Evolutionary conservation across 1,140 invertebrate genomes (phyloP).

Genomic region (Limonius californicus): DNA sequence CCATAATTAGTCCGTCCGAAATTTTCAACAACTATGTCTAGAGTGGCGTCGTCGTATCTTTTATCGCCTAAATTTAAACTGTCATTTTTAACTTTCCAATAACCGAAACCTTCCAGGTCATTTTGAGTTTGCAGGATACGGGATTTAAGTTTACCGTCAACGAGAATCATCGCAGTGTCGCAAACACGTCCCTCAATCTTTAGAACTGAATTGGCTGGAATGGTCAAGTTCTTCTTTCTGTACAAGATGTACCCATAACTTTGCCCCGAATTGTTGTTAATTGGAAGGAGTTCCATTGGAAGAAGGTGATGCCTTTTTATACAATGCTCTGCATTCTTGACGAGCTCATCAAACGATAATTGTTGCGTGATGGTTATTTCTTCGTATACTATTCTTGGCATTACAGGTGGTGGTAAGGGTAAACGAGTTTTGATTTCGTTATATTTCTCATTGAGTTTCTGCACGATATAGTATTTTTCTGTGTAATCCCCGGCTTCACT

Average conservation of each 20-base stretch:
- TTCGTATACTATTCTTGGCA: slow-evolving; percentile 39
- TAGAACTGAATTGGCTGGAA: slow-evolving; percentile 32
- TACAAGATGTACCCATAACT: slow-evolving; percentile 56
- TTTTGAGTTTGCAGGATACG: slow-evolving; percentile 24
- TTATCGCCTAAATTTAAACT: slow-evolving; percentile 16
- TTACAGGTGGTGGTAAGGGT: slow-evolving; percentile 39
- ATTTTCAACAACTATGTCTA: slow-evolving; percentile 58
- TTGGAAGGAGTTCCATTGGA: slow-evolving; percentile 53
- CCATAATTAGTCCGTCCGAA: slow-evolving; percentile 55
- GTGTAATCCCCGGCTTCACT: slow-evolving; percentile 53
- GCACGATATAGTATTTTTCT: slow-evolving; percentile 47
- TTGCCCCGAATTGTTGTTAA: slow-evolving; percentile 53
- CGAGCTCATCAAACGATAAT: slow-evolving; percentile 38
- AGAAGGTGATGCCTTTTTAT: slow-evolving; percentile 23
- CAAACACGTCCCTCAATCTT: slow-evolving; percentile 47
- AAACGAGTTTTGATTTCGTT: slow-evolving; percentile 44
- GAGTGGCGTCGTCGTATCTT: slow-evolving; percentile 24
- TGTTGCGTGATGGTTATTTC: slow-evolving; percentile 33
- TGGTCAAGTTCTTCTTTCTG: slow-evolving; percentile 34
- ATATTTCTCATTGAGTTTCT: slow-evolving; percentile 42
- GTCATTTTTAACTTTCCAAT: slow-evolving; percentile 42
- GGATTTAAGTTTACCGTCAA: slow-evolving; percentile 43
- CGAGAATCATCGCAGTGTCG: slow-evolving; percentile 51
- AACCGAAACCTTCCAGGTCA: slow-evolving; percentile 46
- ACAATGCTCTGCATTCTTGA: background rate